Evolutionary conservation across 37 sponge, comb jelly and placozoan genomes (phyloP).

Genomic region (Amphimedon queenslandica): DNA sequence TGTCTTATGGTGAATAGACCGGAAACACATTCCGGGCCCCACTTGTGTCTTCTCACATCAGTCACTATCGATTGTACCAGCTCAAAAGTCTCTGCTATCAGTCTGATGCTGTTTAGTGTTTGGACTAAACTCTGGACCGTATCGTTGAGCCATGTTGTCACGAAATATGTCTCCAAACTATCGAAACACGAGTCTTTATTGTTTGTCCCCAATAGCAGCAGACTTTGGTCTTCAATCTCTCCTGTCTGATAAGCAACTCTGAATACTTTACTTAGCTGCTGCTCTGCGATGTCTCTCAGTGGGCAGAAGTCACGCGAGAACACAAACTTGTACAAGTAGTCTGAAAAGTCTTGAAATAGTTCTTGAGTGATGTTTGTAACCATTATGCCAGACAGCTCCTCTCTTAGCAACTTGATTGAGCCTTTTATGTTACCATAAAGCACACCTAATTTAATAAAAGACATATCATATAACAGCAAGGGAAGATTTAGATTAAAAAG

Average conservation of each 20-base stretch:
- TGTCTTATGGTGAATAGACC: conserved; percentile 30
- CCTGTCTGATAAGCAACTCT: not conserved
- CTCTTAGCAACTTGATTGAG: too few species aligned
- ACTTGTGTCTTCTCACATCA: conserved; percentile 9
- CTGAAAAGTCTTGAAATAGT: conserved; percentile 17
- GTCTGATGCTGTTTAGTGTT: not conserved
- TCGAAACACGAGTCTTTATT: not conserved
- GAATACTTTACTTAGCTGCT: not conserved
- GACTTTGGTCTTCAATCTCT: not conserved
- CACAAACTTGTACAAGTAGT: conserved; percentile 22
- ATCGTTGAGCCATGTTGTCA: not conserved
- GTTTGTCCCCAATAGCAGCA: too few species aligned
- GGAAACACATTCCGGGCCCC: conserved; percentile 8
- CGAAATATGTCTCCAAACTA: not conserved
- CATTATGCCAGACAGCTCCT: not conserved
- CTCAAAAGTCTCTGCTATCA: not conserved
- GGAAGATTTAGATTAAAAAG: too few species aligned
- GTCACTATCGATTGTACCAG: not conserved
- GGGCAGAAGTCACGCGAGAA: conserved; percentile 23
- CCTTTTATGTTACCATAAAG: too few species aligned
- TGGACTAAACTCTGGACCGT: not conserved
- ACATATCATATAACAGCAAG: too few species aligned
- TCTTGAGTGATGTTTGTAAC: not conserved
- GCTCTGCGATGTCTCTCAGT: not conserved
- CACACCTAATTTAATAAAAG: too few species aligned